Base-by-base conservation (phyloP, 2,797 vertebrate species). In the Gymnoscopelus microlampas region DNA sequence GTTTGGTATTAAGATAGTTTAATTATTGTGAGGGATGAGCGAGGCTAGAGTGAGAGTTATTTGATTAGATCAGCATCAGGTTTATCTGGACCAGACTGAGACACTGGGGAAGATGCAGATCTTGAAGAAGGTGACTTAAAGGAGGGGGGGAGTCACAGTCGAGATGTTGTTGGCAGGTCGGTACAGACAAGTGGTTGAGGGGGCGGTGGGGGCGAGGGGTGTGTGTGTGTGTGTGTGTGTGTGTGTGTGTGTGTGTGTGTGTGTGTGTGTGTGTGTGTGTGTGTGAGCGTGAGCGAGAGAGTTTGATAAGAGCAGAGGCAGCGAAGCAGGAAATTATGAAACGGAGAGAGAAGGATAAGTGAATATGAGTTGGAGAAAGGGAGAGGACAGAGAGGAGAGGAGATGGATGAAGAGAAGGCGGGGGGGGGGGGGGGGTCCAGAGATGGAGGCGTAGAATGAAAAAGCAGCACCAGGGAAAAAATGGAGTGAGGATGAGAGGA, bases 291-390 rank as follows among this genome's bases (percentile, higher is more conserved):
- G 9, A 48, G 70, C 60, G 29, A 68, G 68, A n/a, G 68, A 32
- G 56, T 39, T 77, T 67, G 87, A 81, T 85, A 83, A 86, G 82
- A 81, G 78, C 79, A 75, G 89, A 91, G 80, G 84, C 91, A 92
- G 82, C 67, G 81, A 86, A 92, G 91, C 92, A 89, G 84, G 87
- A 93, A 93, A 93, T 92, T 91, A 90, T 81, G 83, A 93, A 92
- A 93, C 87, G 78, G 83, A 88, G 82, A 85, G 81, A 80, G 80
- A 79, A 75, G 84, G 81, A 48, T 89, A 87, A 87, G 85, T 88
- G 85, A 85, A 86, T 89, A 75, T 81, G 78, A 86, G 84, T 84
- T 74, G 77, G 72, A 47, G 68, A 79, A 61, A 66, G 24, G 63
- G 29, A 48, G 57, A 63, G 54, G 29, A 32, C 66, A 66, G 53